Evolutionary conservation across 2,888 invertebrate genomes (phyloP).

Genomic region (Epirrita christyi): DNA sequence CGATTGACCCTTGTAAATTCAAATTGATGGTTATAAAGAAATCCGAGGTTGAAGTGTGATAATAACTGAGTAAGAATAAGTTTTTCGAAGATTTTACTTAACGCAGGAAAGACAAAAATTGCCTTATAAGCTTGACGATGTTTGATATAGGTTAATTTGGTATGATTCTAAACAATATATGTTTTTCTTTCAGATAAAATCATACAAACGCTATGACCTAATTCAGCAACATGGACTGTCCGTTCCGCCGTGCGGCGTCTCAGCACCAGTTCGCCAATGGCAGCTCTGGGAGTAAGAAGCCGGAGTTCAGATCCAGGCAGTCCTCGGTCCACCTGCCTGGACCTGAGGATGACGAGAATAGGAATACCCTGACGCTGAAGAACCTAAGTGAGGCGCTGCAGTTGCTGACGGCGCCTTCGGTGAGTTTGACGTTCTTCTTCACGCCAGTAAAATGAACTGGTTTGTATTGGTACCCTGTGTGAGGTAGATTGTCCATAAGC

Average conservation of each 20-base stretch:
- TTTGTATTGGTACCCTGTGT: no score
- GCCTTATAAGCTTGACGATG: no score
- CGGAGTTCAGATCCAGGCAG: constrained; percentile 84
- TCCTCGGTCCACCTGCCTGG: constrained; percentile 87
- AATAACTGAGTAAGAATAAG: no score
- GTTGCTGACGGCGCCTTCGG: constrained; percentile 92
- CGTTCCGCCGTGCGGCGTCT: constrained; percentile 83
- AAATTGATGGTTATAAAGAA: no score
- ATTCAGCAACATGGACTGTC: constrained; percentile 76
- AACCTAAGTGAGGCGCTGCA: constrained; percentile 92
- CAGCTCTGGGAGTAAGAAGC: constrained; percentile 66
- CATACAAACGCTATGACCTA: constrained; percentile 29
- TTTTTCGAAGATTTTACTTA: no score
- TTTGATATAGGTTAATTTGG: no score
- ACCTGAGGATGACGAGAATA: constrained; percentile 86
- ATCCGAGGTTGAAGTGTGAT: no score
- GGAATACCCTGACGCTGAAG: constrained; percentile 89
- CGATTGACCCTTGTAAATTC: no score
- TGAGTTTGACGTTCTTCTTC: constrained; percentile 50
- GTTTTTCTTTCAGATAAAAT: constrained; percentile 23
- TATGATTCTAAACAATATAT: no score
- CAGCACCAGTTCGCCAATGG: constrained; percentile 83
- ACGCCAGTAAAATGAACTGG: no score
- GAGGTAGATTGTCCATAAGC: no score
- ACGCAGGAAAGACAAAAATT: no score